phyloP scores from a whole-genome alignment of 1,140 invertebrate genomes.

The Diprion similis region DNA sequence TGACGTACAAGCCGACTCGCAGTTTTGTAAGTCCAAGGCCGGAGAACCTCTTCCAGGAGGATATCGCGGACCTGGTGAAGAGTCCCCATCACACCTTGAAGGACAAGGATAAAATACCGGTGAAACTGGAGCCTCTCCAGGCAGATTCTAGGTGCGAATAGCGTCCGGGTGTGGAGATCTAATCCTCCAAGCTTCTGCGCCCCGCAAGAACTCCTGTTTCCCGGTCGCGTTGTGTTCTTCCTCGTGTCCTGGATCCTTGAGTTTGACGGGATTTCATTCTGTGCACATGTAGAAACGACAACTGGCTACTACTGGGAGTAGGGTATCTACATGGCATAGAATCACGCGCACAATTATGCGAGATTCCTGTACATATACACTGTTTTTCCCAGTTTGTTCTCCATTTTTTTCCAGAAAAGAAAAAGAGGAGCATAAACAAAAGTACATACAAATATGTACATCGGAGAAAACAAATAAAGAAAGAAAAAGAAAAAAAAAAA shows the following conservation, averaged over 20 bases:
- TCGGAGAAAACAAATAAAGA: background rate
- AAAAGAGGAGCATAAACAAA: background rate
- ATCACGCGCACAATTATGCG: too few relatives aligned
- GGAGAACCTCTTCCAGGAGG: conserved; percentile 70
- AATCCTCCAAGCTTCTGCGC: too few relatives aligned
- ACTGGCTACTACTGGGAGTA: too few relatives aligned
- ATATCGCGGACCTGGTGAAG: conserved; percentile 68
- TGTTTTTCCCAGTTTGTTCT: too few relatives aligned
- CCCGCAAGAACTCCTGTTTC: background rate
- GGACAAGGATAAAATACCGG: conserved; percentile 61
- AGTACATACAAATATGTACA: background rate
- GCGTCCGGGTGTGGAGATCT: conserved; percentile 26
- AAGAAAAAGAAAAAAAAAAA: background rate
- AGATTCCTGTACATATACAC: too few relatives aligned
- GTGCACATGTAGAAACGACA: too few relatives aligned
- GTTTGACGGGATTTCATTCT: too few relatives aligned
- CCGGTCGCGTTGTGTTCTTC: conserved; percentile 25
- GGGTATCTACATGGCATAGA: too few relatives aligned
- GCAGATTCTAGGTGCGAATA: conserved; percentile 60
- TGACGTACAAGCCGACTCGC: conserved; percentile 70
- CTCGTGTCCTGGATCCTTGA: background rate
- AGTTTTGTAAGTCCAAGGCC: conserved; percentile 67
- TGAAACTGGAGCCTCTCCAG: conserved; percentile 55
- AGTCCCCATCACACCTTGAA: conserved; percentile 56
- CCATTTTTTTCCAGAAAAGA: background rate